These are phyloP conservation scores for Crotalus helleri DNA, from an alignment of 2,113 vertebrate genomes.

Conservation along the genomic window DNA sequence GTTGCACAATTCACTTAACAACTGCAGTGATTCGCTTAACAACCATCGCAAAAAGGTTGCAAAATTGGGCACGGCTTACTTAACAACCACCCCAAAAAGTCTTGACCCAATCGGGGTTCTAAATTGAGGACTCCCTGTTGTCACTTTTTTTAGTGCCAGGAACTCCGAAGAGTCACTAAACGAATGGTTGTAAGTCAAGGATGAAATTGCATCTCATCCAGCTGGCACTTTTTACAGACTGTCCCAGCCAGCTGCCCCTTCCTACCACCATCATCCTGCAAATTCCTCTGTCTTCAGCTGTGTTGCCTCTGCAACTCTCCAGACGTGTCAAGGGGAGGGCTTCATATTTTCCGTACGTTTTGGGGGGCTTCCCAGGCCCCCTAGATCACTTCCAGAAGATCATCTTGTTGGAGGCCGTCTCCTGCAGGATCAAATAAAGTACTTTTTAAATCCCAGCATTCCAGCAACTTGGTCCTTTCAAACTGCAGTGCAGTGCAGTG, in stretches of 20 bases:
- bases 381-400: rapidly evolving
- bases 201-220: background rate
- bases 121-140: too few species aligned
- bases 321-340: background rate
- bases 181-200: too few species aligned
- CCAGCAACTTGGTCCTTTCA: background rate
- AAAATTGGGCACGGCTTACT: too few species aligned
- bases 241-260: background rate
- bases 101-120: too few species aligned
- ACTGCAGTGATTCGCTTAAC: too few species aligned
- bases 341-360: background rate
- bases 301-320: constrained; percentile 16
- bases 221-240: background rate
- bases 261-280: background rate
- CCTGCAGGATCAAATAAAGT: background rate
- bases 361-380: background rate
- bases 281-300: background rate
- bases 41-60: too few species aligned
- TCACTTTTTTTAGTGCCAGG: too few species aligned
- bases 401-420: rapidly evolving
- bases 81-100: too few species aligned
- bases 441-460: background rate
- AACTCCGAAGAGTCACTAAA: too few species aligned
- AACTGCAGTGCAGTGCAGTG: background rate
- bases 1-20: too few species aligned